phyloP scores from a whole-genome alignment of 2,113 vertebrate species.

The Tachysurus vachellii region DNA sequence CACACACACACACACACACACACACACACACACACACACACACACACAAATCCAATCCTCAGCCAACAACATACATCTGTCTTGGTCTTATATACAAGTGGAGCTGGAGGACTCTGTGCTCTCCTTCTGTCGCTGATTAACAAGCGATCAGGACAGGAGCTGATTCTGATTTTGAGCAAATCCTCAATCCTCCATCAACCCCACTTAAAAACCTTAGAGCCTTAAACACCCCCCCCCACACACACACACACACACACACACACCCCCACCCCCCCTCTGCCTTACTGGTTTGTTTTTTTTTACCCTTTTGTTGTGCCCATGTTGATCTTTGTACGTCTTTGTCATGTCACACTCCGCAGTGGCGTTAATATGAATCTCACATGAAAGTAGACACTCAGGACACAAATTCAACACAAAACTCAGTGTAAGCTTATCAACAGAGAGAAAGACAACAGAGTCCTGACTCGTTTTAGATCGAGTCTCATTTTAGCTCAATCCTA shows the following conservation, averaged over 20 bases:
- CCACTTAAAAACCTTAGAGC: constrained; percentile 28
- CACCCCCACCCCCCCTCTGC: background rate
- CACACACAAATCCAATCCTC: background rate
- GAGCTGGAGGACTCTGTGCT: constrained; percentile 17
- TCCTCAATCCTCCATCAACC: constrained; percentile 48
- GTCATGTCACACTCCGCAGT: too few relatives aligned
- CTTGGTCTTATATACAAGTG: background rate
- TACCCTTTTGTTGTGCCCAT: too few relatives aligned
- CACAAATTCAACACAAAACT: too few relatives aligned
- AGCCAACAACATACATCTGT: background rate
- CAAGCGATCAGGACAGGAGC: constrained; percentile 54
- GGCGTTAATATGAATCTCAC: too few relatives aligned
- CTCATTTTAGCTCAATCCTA: background rate
- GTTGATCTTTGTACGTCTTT: too few relatives aligned
- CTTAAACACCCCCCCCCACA: background rate
- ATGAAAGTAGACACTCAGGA: too few relatives aligned
- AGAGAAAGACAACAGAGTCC: too few relatives aligned
- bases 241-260: too few relatives aligned
- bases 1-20: constrained; percentile 6
- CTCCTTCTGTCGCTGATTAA: constrained; percentile 66
- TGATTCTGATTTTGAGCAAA: constrained; percentile 61
- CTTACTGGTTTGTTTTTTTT: too few relatives aligned
- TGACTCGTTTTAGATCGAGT: too few relatives aligned
- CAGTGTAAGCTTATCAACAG: too few relatives aligned
- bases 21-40: background rate